These are phyloP conservation scores for Anagyrus pseudococci DNA, from an alignment of 2,888 invertebrate genomes.

Conservation along the genomic window DNA sequence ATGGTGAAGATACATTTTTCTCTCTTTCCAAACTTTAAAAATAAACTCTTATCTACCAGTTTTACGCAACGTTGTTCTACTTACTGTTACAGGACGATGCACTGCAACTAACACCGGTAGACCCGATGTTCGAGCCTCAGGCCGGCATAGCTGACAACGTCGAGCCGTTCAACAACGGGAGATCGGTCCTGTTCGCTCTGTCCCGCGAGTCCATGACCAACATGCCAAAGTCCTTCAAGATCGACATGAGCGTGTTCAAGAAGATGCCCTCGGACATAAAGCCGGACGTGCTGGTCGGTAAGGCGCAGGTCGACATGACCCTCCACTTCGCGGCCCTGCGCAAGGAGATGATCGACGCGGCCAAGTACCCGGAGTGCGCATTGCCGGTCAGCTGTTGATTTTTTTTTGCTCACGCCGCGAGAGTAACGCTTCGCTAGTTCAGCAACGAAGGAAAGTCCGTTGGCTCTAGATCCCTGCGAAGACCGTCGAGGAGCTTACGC, in stretches of 20 bases:
- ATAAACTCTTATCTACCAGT: too few relatives aligned
- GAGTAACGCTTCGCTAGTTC: not conserved
- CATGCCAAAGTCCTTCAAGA: slow-evolving; percentile 64
- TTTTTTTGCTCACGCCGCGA: not conserved
- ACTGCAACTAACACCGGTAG: slow-evolving; percentile 50
- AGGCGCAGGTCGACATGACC: slow-evolving; percentile 68
- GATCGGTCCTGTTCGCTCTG: slow-evolving; percentile 71
- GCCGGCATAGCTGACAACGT: slow-evolving; percentile 50
- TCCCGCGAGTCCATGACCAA: slow-evolving; percentile 64
- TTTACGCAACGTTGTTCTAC: too few relatives aligned
- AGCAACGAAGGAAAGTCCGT: not conserved
- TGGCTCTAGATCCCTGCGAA: slow-evolving; percentile 54
- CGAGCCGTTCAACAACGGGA: slow-evolving; percentile 67
- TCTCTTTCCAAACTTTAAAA: too few relatives aligned
- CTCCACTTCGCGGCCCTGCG: slow-evolving; percentile 69
- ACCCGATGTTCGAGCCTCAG: slow-evolving; percentile 53
- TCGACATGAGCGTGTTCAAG: slow-evolving; percentile 66
- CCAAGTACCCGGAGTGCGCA: not conserved
- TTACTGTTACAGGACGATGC: slow-evolving; percentile 61
- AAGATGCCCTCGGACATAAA: slow-evolving; percentile 68
- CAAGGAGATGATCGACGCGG: slow-evolving; percentile 53
- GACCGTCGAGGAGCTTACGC: slow-evolving; percentile 68
- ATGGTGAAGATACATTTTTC: too few relatives aligned
- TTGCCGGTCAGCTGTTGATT: not conserved
- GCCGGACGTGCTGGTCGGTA: slow-evolving; percentile 69